Conservation (phyloP, 2,888 invertebrate species). For the Noctuana brunneofusca region DNA sequence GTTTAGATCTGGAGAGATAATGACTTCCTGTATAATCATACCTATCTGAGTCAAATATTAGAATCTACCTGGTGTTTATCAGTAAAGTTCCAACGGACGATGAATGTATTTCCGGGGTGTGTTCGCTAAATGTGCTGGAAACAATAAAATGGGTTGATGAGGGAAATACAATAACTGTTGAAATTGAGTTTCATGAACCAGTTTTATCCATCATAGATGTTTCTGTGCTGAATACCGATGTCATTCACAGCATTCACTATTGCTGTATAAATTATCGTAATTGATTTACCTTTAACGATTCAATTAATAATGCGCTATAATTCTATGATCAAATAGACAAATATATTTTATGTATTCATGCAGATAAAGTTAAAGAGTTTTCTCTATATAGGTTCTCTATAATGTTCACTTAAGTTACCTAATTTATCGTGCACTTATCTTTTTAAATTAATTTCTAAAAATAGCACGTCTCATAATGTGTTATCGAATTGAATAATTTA, state of each 20-base stretch:
- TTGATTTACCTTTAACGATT: neutral
- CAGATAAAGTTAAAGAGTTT: neutral
- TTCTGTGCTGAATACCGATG: constrained; percentile 3
- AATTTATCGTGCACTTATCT: neutral
- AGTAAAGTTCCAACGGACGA: constrained; percentile 16
- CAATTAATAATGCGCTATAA: no score
- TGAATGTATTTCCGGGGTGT: constrained; percentile 20
- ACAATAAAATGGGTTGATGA: constrained; percentile 16
- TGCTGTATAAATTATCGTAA: neutral
- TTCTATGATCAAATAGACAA: no score
- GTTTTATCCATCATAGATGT: neutral
- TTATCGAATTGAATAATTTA: neutral
- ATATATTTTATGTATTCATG: neutral
- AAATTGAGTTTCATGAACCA: constrained; percentile 3
- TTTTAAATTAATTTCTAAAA: neutral
- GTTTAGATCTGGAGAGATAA: constrained; percentile 20
- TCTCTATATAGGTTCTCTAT: neutral
- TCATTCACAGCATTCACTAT: neutral
- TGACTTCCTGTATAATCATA: constrained; percentile 5
- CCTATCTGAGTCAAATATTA: constrained; percentile 20
- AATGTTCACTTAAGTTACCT: neutral
- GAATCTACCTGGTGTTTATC: constrained; percentile 19
- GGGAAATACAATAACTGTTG: constrained; percentile 16
- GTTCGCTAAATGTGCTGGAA: constrained; percentile 17
- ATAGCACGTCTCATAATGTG: neutral